A percentile compares a stretch with the other conserved stretches of the same genome.
phyloP scores from a whole-genome alignment of 2,113 vertebrate genomes.

The Eurypyga helias region DNA sequence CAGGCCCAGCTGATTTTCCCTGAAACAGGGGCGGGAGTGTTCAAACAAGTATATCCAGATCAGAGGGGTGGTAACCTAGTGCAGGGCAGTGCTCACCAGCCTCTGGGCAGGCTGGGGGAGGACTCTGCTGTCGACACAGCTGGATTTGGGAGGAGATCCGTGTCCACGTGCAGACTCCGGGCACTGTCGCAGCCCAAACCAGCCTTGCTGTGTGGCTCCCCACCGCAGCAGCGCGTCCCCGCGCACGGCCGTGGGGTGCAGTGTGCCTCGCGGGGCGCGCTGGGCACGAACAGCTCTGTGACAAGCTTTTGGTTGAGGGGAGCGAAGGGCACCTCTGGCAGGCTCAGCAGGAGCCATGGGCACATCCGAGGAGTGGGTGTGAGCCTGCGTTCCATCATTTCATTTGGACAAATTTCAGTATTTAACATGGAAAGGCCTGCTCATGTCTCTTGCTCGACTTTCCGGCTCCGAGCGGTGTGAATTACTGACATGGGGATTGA shows the following conservation, averaged over 20 bases:
- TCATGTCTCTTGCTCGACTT: background rate
- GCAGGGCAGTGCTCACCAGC: conserved; percentile 10
- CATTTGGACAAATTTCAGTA: background rate
- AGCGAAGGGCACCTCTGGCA: background rate
- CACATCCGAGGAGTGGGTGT: accelerated
- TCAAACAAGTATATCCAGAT: conserved; percentile 53
- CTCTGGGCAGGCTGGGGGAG: conserved; percentile 13
- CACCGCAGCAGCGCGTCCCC: background rate
- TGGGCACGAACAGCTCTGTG: background rate
- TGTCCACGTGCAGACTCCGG: background rate
- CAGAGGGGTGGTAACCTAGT: conserved; percentile 20
- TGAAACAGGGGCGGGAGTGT: conserved; percentile 45
- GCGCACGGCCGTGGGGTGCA: background rate
- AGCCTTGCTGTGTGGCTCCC: background rate
- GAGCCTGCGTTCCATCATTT: background rate
- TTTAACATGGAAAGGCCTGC: conserved; percentile 11
- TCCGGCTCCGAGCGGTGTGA: background rate
- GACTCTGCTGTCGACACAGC: background rate
- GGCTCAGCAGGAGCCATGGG: background rate
- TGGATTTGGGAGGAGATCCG: background rate
- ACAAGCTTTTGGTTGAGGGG: background rate
- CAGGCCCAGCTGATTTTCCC: background rate
- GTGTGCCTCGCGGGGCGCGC: background rate
- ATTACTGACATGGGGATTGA: background rate
- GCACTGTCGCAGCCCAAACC: background rate